A percentile compares a stretch with the other conserved stretches of the same genome.
Conservation (phyloP, 2,113 vertebrate species). For the Rhinogobius similis region DNA sequence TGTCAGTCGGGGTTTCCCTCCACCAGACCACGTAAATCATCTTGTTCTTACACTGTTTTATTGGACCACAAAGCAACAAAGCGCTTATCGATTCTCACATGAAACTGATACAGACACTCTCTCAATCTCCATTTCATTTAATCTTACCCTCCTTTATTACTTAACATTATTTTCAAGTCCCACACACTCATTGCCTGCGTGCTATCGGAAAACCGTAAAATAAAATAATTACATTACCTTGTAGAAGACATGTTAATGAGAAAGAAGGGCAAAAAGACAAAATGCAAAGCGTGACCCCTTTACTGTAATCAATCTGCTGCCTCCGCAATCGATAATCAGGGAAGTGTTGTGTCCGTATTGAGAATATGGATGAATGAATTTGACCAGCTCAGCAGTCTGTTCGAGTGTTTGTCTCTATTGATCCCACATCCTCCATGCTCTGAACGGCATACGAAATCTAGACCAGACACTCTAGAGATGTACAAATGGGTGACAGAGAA, state of each 20-base stretch:
- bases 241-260: background rate
- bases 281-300: constrained; percentile 42
- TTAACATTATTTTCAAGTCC: background rate
- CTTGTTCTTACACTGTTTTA: constrained; percentile 54
- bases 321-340: constrained; percentile 56
- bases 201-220: background rate
- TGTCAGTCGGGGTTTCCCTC: constrained; percentile 23
- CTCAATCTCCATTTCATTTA: constrained; percentile 25
- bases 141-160: constrained; percentile 26
- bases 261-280: background rate
- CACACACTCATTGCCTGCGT: background rate
- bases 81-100: constrained; percentile 59
- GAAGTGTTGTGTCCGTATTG: constrained; percentile 45
- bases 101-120: constrained; percentile 45
- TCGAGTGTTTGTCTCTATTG: constrained; percentile 57
- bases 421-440: constrained; percentile 38
- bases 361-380: constrained; percentile 72
- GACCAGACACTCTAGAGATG: constrained; percentile 48
- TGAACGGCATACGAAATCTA: constrained; percentile 46
- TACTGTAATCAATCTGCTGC: constrained; percentile 31
- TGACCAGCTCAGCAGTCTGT: constrained; percentile 64
- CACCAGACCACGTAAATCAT: constrained; percentile 60
- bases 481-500: constrained; percentile 38
- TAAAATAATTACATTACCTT: background rate
- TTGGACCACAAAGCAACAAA: constrained; percentile 55